phyloP scores from a whole-genome alignment of 2,888 invertebrate species.

The Dascillus cervinus region DNA sequence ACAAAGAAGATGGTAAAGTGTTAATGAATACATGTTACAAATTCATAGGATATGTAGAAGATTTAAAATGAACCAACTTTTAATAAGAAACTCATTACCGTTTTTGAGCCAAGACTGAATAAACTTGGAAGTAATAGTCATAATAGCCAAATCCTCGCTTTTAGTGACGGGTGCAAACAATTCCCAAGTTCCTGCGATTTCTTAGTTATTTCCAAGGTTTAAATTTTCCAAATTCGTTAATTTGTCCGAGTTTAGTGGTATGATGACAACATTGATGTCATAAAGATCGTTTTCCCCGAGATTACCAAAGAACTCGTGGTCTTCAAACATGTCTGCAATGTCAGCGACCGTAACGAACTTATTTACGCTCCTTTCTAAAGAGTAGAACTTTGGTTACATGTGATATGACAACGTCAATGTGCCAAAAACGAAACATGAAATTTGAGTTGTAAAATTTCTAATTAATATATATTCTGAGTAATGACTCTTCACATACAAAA shows the following conservation, averaged over 20 bases:
- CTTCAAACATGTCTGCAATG: constrained; percentile 4
- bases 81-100: no score
- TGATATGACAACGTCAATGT: constrained; percentile 3
- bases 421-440: constrained; percentile 2
- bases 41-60: no score
- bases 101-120: no score
- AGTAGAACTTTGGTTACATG: neutral
- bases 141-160: no score
- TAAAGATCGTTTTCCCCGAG: neutral
- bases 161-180: constrained; percentile 4
- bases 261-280: neutral
- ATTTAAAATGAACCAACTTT: no score
- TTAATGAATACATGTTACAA: no score
- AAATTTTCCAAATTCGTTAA: neutral
- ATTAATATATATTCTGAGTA: neutral
- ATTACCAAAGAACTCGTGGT: neutral
- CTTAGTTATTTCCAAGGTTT: neutral
- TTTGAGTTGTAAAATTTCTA: neutral
- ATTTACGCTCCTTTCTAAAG: constrained; percentile 2
- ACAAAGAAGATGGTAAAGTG: no score
- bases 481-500: neutral
- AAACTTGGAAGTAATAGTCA: no score
- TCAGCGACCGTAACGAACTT: constrained; percentile 1
- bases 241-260: neutral
- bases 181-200: constrained; percentile 4